A percentile compares a stretch with the other conserved stretches of the same genome.
These are phyloP conservation scores for Himalopsyche phryganea DNA, from an alignment of 1,140 invertebrate genomes.

Conservation along the genomic window DNA sequence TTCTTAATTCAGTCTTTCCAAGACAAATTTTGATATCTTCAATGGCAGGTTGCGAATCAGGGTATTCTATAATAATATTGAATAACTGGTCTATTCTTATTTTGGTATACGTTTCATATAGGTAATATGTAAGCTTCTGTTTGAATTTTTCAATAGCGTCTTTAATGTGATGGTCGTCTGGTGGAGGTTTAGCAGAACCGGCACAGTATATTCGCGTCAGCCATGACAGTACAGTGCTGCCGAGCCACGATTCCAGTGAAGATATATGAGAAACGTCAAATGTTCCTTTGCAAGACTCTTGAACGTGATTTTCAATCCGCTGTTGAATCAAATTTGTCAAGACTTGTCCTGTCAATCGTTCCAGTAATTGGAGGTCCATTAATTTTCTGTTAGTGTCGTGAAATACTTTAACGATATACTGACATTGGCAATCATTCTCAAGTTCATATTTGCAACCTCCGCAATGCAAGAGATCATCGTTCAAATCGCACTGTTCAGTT, in stretches of 20 bases:
- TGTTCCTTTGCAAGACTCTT: conserved; percentile 73
- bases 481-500: conserved; percentile 52
- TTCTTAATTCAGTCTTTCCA: conserved; percentile 77
- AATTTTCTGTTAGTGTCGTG: conserved; percentile 74
- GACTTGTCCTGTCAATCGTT: conserved; percentile 74
- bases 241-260: conserved; percentile 77
- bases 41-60: conserved; percentile 89
- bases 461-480: conserved; percentile 59
- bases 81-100: conserved; percentile 89
- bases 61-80: conserved; percentile 95
- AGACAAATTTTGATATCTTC: conserved; percentile 86
- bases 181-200: conserved; percentile 55
- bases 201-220: conserved; percentile 72
- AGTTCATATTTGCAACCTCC: conserved; percentile 67
- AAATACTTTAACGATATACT: conserved; percentile 70
- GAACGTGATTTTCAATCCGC: conserved; percentile 76
- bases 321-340: conserved; percentile 77
- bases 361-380: conserved; percentile 72
- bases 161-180: conserved; percentile 51
- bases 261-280: conserved; percentile 77
- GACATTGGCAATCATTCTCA: conserved; percentile 68
- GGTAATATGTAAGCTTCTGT: conserved; percentile 76
- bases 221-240: conserved; percentile 79
- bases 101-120: conserved; percentile 86
- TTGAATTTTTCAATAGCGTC: conserved; percentile 66